Evolutionary conservation across 2,113 vertebrate species (phyloP).

Genomic region (Sebastes schlegelii): DNA sequence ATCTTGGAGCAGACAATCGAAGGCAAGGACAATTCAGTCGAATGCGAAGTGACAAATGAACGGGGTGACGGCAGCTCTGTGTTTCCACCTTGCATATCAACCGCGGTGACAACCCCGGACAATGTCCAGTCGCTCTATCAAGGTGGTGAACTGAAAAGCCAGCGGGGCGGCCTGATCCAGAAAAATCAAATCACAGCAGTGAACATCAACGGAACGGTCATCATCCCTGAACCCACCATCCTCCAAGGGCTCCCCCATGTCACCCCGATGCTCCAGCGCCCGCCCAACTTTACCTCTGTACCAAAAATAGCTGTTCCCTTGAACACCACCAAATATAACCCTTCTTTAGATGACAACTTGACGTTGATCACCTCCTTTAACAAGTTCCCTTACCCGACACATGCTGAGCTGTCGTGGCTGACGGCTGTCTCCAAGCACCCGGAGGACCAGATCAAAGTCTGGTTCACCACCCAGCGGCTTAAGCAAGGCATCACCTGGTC

Average conservation of each 20-base stretch:
- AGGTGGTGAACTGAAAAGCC: constrained; percentile 73
- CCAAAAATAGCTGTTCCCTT: constrained; percentile 96
- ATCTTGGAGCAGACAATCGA: constrained; percentile 95
- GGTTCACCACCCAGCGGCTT: constrained; percentile 96
- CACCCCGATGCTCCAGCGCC: constrained; percentile 93
- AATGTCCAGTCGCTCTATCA: constrained; percentile 80
- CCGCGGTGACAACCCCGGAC: constrained; percentile 81
- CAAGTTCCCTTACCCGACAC: constrained; percentile 96
- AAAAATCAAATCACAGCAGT: constrained; percentile 83
- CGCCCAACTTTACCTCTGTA: constrained; percentile 94
- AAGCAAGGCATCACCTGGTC: constrained; percentile 99
- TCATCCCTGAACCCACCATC: constrained; percentile 84
- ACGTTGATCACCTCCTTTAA: constrained; percentile 97
- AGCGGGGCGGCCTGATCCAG: constrained; percentile 54
- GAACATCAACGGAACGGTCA: constrained; percentile 89
- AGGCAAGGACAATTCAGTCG: constrained; percentile 68
- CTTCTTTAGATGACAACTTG: constrained; percentile 91
- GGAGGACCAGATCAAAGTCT: constrained; percentile 95
- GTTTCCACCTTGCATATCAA: constrained; percentile 79
- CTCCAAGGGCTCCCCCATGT: constrained; percentile 91
- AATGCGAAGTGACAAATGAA: constrained; percentile 56
- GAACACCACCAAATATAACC: constrained; percentile 96
- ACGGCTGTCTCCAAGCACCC: constrained; percentile 95
- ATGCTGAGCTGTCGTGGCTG: constrained; percentile 95
- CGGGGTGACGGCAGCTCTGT: constrained; percentile 63